These are phyloP conservation scores for Poecile atricapillus DNA, from an alignment of 2,113 vertebrate genomes.

Conservation along the genomic window DNA sequence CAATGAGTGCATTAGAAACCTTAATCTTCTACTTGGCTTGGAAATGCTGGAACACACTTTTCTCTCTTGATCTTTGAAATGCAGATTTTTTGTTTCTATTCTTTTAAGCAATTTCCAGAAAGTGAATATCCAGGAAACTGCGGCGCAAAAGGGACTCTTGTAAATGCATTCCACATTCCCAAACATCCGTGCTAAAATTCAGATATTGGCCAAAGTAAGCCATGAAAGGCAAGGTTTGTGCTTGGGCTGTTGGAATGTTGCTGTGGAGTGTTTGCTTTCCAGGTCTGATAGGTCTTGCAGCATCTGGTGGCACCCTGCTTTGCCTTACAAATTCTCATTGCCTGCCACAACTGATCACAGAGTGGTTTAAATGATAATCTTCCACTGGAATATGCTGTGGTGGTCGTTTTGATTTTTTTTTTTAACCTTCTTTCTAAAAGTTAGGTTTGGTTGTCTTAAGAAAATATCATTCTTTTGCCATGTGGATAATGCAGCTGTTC, in stretches of 20 bases:
- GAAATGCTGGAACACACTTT: neutral
- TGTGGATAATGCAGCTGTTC: neutral
- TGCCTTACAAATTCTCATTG: neutral
- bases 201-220: neutral
- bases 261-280: neutral
- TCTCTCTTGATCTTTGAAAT: neutral
- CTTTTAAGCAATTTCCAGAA: conserved; percentile 27
- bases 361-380: neutral
- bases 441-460: neutral
- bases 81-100: neutral
- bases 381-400: neutral
- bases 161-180: neutral
- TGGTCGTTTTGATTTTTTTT: neutral
- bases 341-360: neutral
- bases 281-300: neutral
- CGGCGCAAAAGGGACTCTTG: neutral
- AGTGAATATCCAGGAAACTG: conserved; percentile 24
- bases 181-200: neutral
- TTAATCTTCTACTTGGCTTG: conserved; percentile 19
- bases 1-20: conserved; percentile 16
- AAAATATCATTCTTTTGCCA: neutral
- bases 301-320: neutral
- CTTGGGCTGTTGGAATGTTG: neutral
- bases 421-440: neutral
- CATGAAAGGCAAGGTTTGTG: neutral